phyloP scores from a whole-genome alignment of 2,888 invertebrate genomes.

The Anthoptus insignis region DNA sequence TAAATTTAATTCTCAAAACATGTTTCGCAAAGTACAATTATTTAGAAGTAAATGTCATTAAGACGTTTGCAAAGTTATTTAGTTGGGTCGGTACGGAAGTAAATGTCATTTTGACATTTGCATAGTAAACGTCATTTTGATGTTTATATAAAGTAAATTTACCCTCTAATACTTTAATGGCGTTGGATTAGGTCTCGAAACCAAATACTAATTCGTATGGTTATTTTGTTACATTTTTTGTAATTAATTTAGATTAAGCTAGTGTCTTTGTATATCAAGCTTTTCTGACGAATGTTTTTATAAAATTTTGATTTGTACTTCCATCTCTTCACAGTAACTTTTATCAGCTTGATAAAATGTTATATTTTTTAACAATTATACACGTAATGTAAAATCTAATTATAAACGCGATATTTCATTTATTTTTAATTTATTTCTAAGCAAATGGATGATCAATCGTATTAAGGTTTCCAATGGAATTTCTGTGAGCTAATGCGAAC shows the following conservation, averaged over 20 bases:
- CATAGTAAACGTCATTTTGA: too few species aligned
- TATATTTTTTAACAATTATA: too few species aligned
- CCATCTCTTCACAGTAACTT: background rate
- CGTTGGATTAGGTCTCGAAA: conserved; percentile 59
- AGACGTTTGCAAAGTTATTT: conserved; percentile 9
- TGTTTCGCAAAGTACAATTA: conserved; percentile 13
- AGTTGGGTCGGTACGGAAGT: too few species aligned
- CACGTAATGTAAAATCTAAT: too few species aligned
- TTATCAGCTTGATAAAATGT: too few species aligned
- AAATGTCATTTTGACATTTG: background rate
- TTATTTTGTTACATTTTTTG: conserved; percentile 60
- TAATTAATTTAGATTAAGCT: conserved; percentile 55
- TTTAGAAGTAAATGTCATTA: background rate
- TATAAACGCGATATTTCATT: too few species aligned
- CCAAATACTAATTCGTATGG: conserved; percentile 79
- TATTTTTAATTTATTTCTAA: too few species aligned
- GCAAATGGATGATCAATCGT: too few species aligned
- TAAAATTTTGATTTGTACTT: background rate
- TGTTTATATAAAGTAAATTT: conserved; percentile 17
- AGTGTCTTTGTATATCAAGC: conserved; percentile 46
- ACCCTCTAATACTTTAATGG: conserved; percentile 34
- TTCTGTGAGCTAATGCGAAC: too few species aligned
- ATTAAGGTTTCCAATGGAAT: too few species aligned
- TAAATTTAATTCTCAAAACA: conserved; percentile 9
- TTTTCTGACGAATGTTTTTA: conserved; percentile 22